Evolutionary conservation across 1,140 invertebrate genomes (phyloP).

Genomic region (Diuraphis noxia): DNA sequence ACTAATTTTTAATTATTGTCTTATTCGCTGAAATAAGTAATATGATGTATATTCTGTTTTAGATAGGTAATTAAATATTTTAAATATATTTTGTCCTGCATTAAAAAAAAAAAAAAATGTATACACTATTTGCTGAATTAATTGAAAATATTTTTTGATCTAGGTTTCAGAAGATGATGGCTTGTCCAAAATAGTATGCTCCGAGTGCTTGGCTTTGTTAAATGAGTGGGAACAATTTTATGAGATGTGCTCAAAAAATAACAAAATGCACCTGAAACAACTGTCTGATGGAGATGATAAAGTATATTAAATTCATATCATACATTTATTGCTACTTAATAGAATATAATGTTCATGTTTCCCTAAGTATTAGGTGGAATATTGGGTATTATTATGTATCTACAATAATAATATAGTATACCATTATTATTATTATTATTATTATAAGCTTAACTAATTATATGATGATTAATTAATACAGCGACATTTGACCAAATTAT

Average conservation of each 20-base stretch:
- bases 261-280: background rate
- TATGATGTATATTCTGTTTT: background rate
- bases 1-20: background rate
- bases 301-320: conserved; percentile 36
- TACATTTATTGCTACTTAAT: background rate
- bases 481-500: background rate
- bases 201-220: background rate
- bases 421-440: no score
- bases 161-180: conserved; percentile 29
- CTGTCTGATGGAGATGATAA: background rate
- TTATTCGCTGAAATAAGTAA: background rate
- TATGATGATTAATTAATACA: background rate
- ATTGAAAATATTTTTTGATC: background rate
- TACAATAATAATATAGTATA: no score
- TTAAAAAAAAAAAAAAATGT: background rate
- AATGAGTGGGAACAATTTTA: conserved; percentile 31
- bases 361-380: background rate
- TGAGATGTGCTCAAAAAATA: conserved; percentile 40
- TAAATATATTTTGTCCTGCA: background rate
- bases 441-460: background rate
- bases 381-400: background rate
- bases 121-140: background rate
- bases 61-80: no score
- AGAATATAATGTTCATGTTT: background rate
- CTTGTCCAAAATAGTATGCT: conserved; percentile 27